Percentiles rank a stretch among this genome's conserved stretches.
phyloP scores from a whole-genome alignment of 2,888 invertebrate species.

The Thereva unica region DNA sequence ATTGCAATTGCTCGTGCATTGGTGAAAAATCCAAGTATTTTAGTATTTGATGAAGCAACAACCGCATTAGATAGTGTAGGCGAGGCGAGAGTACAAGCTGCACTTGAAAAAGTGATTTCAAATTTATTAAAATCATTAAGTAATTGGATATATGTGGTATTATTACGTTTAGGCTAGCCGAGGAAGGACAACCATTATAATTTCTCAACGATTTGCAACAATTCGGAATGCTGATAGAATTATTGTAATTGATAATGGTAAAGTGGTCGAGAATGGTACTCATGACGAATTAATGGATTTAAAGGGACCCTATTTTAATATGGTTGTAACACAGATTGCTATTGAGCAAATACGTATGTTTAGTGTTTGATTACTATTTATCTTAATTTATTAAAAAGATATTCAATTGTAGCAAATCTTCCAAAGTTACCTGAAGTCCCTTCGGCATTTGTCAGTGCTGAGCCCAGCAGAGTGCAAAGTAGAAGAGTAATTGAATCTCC shows the following conservation, averaged over 20 bases:
- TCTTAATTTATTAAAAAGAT: no score
- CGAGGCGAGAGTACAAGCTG: conserved; percentile 83
- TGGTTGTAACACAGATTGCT: conserved; percentile 69
- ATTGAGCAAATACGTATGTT: conserved; percentile 46
- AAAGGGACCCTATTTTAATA: conserved; percentile 69
- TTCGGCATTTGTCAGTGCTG: no score
- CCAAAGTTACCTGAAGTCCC: no score
- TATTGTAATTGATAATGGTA: conserved; percentile 70
- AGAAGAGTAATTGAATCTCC: no score
- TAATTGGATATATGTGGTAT: conserved; percentile 17
- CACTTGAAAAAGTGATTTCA: conserved; percentile 66
- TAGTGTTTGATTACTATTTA: not conserved
- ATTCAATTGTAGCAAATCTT: no score
- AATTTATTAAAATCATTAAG: not conserved
- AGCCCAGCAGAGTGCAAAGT: no score
- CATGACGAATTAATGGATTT: conserved; percentile 70
- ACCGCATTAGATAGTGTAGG: conserved; percentile 85
- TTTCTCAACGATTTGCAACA: conserved; percentile 77
- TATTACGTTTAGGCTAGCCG: conserved; percentile 63
- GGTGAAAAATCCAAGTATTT: conserved; percentile 76
- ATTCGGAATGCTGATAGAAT: conserved; percentile 75
- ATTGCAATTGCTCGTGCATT: conserved; percentile 89
- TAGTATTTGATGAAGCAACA: conserved; percentile 85
- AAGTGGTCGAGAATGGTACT: conserved; percentile 71
- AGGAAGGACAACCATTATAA: conserved; percentile 77